phyloP scores from a whole-genome alignment of 1,140 invertebrate species.

The Dreissena rostriformis region DNA sequence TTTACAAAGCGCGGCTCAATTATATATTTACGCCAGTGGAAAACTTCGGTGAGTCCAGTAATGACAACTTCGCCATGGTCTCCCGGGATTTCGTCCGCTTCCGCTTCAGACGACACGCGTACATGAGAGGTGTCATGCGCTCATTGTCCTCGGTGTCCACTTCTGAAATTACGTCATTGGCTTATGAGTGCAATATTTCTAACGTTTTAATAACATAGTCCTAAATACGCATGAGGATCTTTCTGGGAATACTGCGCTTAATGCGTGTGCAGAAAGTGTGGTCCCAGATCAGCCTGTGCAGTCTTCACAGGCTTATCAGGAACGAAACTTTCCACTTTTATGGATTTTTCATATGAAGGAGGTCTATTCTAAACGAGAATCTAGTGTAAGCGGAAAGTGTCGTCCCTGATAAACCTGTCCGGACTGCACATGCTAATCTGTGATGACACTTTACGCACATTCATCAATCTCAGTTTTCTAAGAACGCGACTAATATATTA shows the following conservation, averaged over 20 bases:
- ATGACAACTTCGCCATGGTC: neutral
- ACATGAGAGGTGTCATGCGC: constrained; percentile 34
- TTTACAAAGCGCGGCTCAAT: no score
- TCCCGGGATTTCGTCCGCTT: constrained; percentile 30
- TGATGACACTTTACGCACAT: neutral
- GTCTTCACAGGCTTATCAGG: no score
- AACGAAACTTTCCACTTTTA: no score
- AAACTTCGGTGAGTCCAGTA: neutral
- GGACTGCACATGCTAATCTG: no score
- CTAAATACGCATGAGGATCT: neutral
- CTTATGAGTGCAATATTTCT: no score
- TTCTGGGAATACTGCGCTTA: constrained; percentile 1
- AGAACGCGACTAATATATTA: no score
- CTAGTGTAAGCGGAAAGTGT: no score
- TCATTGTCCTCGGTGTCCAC: constrained; percentile 41
- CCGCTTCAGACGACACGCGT: constrained; percentile 47
- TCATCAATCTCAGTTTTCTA: no score
- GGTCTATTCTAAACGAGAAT: no score
- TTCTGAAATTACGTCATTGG: constrained; percentile 1
- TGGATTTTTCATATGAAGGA: no score
- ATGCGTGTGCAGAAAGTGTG: no score
- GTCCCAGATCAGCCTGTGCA: neutral
- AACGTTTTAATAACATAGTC: neutral
- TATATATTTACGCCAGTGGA: neutral
- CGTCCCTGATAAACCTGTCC: no score